Evolutionary conservation across 2,888 invertebrate species (phyloP).

Genomic region (Pyrocoelia pectoralis): DNA sequence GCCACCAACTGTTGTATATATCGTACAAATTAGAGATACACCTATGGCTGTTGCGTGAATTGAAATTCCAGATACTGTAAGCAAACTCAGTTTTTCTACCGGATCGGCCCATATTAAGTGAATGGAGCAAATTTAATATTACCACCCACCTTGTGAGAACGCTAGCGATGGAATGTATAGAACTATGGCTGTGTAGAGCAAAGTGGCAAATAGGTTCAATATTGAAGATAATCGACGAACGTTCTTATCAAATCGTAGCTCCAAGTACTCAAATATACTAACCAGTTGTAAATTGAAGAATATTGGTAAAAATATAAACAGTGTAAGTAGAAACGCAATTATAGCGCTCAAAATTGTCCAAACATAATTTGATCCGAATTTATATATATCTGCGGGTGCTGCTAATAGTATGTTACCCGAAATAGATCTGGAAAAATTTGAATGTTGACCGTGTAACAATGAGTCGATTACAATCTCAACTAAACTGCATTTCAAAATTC

Average conservation of each 20-base stretch:
- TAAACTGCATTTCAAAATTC: no score
- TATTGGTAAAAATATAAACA: conserved; percentile 36
- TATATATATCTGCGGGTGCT: conserved; percentile 77
- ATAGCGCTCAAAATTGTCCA: conserved; percentile 50
- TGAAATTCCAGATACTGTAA: conserved; percentile 60
- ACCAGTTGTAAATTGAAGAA: conserved; percentile 70
- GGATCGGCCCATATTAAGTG: conserved; percentile 45
- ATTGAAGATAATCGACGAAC: conserved; percentile 64
- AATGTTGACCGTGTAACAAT: no score
- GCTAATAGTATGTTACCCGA: conserved; percentile 79
- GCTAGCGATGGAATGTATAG: conserved; percentile 76
- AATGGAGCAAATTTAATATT: no score
- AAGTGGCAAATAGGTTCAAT: conserved; percentile 62
- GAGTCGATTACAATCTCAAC: no score
- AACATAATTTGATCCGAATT: conserved; percentile 72
- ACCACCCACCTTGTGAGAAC: conserved; percentile 68
- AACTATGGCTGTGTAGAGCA: conserved; percentile 70
- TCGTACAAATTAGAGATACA: conserved; percentile 75
- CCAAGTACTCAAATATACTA: conserved; percentile 70
- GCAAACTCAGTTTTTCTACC: conserved; percentile 53
- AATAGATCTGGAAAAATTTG: conserved; percentile 67
- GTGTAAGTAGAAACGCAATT: conserved; percentile 33
- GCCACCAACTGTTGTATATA: conserved; percentile 77
- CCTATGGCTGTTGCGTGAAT: conserved; percentile 72
- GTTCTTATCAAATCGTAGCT: conserved; percentile 66